phyloP scores from a whole-genome alignment of 2,797 vertebrate species.

The Rhinoraja longicauda region DNA sequence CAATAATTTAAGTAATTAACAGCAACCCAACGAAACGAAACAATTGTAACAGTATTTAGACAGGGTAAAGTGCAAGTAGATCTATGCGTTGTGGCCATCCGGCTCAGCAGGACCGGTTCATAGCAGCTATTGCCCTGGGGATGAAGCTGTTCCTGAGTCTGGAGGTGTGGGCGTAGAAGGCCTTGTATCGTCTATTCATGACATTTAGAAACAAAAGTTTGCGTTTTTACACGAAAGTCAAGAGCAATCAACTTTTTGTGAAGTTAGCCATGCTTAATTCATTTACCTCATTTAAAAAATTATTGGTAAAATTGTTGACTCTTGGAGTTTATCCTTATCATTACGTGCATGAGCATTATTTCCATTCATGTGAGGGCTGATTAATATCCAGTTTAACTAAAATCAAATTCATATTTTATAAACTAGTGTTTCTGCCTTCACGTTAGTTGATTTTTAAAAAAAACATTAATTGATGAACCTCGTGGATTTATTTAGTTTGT shows the following conservation, averaged over 20 bases:
- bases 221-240: neutral
- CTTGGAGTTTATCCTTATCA: too few species aligned
- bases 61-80: too few species aligned
- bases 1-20: too few species aligned
- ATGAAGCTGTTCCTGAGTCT: too few species aligned
- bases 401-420: neutral
- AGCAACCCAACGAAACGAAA: too few species aligned
- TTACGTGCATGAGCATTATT: neutral
- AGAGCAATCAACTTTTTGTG: neutral
- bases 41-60: too few species aligned
- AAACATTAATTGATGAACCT: neutral
- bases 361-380: neutral
- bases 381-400: neutral
- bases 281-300: neutral
- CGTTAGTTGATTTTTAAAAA: neutral
- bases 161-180: too few species aligned
- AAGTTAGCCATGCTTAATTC: neutral
- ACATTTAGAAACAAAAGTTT: neutral
- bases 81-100: too few species aligned
- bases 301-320: neutral
- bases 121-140: too few species aligned
- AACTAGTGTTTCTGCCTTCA: neutral
- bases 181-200: too few species aligned
- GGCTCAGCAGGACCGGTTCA: too few species aligned
- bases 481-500: neutral